These are phyloP conservation scores for Syrphus vitripennis DNA, from an alignment of 2,888 invertebrate species.

Conservation along the genomic window DNA sequence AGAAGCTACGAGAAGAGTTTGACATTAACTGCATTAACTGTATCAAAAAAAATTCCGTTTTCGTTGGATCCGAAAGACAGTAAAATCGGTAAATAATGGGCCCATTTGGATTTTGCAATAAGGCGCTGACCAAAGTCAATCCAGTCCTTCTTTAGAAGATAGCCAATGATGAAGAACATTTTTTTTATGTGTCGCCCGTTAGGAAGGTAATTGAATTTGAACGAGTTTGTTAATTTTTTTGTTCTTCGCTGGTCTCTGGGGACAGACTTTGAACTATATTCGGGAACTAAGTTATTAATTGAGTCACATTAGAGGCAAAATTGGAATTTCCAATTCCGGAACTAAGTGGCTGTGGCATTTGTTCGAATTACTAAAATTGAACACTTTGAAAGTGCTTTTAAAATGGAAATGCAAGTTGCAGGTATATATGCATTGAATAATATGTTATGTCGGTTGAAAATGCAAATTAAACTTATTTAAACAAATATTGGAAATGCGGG, in stretches of 20 bases:
- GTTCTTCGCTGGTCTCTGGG: not conserved
- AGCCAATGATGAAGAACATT: not conserved
- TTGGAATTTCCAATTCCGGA: constrained; percentile 24
- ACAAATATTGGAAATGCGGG: not conserved
- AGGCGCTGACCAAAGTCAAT: not conserved
- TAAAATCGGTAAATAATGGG: not conserved
- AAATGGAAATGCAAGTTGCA: not conserved
- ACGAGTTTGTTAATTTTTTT: not conserved
- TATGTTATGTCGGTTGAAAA: not conserved
- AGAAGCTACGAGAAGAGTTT: too few species aligned
- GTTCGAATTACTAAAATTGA: not conserved
- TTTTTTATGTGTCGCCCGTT: not conserved
- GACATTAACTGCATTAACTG: too few species aligned
- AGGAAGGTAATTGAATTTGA: constrained; percentile 29
- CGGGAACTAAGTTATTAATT: constrained; percentile 25
- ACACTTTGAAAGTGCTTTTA: not conserved
- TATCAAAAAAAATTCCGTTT: too few species aligned
- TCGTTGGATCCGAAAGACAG: too few species aligned
- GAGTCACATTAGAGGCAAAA: constrained; percentile 14
- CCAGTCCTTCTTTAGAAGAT: not conserved
- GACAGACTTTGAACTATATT: not conserved
- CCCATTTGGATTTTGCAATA: not conserved
- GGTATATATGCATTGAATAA: not conserved
- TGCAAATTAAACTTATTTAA: constrained; percentile 8
- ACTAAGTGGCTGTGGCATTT: not conserved